A percentile compares a stretch with the other conserved stretches of the same genome.
Evolutionary conservation across 2,797 vertebrate species (phyloP).

Genomic region (Thaleichthys pacificus): DNA sequence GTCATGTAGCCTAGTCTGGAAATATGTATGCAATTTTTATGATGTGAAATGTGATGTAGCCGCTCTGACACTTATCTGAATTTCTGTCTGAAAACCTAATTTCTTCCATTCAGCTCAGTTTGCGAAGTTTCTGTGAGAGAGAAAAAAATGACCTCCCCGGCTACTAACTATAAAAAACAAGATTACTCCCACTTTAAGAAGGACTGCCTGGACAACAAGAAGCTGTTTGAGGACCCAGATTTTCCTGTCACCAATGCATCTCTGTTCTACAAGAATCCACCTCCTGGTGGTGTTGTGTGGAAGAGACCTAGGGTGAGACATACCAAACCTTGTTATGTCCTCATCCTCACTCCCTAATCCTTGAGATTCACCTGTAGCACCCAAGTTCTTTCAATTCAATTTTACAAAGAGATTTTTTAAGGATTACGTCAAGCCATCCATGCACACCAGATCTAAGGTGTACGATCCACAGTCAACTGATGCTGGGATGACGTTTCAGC

Average conservation of each 20-base stretch:
- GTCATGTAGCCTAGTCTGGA: conserved; percentile 17
- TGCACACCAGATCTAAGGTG: no score
- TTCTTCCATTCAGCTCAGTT: conserved; percentile 33
- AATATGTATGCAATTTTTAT: neutral
- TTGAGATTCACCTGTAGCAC: neutral
- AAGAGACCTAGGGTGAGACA: conserved; percentile 80
- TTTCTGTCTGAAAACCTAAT: conserved; percentile 19
- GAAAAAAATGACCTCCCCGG: conserved; percentile 74
- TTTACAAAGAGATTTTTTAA: no score
- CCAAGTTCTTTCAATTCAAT: no score
- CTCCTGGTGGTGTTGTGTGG: conserved; percentile 82
- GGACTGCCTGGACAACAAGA: conserved; percentile 72
- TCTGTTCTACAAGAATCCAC: conserved; percentile 77
- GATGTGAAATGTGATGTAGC: no score
- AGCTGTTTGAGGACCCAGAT: conserved; percentile 86
- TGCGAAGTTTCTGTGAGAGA: conserved; percentile 40
- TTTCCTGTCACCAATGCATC: conserved; percentile 84
- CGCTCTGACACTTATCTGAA: neutral
- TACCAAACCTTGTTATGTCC: neutral
- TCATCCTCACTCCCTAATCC: neutral
- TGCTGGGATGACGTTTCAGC: no score
- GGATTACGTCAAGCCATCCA: no score
- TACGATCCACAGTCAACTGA: no score
- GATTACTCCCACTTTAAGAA: conserved; percentile 81
- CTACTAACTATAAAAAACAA: conserved; percentile 79